These are phyloP conservation scores for Aporrectodea caliginosa DNA, from an alignment of 1,140 invertebrate species.

Conservation along the genomic window DNA sequence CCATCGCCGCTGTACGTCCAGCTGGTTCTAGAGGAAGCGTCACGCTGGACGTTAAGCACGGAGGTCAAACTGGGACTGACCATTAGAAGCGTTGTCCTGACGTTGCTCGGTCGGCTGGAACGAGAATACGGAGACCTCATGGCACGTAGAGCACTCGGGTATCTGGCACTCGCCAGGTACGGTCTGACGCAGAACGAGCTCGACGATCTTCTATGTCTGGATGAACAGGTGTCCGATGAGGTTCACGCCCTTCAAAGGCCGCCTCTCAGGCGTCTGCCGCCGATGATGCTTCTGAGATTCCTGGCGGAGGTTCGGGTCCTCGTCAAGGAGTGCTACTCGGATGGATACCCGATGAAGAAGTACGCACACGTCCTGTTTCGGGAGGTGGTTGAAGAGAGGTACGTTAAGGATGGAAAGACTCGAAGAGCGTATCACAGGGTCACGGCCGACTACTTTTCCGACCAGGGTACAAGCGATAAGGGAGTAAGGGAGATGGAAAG, in stretches of 20 bases:
- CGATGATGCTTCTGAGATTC: constrained; percentile 66
- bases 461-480: constrained; percentile 41
- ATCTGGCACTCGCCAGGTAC: constrained; percentile 66
- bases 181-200: constrained; percentile 72
- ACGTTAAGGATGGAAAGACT: constrained; percentile 54
- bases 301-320: constrained; percentile 65
- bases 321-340: constrained; percentile 62
- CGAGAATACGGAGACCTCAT: constrained; percentile 62
- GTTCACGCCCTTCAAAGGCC: constrained; percentile 37
- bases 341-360: constrained; percentile 62
- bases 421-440: constrained; percentile 54
- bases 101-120: constrained; percentile 67
- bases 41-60: too few species aligned
- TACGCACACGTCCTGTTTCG: constrained; percentile 64
- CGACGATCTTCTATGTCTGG: constrained; percentile 68
- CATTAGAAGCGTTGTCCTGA: too few species aligned
- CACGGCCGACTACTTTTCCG: constrained; percentile 61
- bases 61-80: too few species aligned
- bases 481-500: constrained; percentile 42
- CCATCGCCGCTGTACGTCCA: too few species aligned
- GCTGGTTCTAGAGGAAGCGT: too few species aligned
- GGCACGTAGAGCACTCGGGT: constrained; percentile 60
- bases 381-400: constrained; percentile 61
- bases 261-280: constrained; percentile 57
- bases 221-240: constrained; percentile 66